A percentile compares a stretch with the other conserved stretches of the same genome.
phyloP scores from a whole-genome alignment of 2,113 vertebrate genomes.

The Hemicordylus capensis region DNA sequence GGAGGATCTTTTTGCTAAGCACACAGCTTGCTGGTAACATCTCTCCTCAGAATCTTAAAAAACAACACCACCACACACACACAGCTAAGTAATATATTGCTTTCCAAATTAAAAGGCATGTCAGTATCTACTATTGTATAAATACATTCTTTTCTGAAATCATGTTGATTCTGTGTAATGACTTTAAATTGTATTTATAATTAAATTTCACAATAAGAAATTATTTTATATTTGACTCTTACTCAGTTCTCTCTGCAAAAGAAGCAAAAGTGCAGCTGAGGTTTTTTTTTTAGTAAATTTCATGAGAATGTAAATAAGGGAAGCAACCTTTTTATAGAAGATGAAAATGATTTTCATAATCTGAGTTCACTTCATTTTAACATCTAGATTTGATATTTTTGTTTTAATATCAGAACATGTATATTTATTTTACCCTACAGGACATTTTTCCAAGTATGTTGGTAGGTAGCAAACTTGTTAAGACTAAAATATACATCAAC shows the following conservation, averaged over 20 bases:
- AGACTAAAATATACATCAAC: slow-evolving; percentile 93
- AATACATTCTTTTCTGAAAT: slow-evolving; percentile 61
- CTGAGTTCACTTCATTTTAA: slow-evolving; percentile 82
- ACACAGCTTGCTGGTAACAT: slow-evolving; percentile 55
- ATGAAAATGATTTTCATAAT: slow-evolving; percentile 79
- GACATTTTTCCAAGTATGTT: slow-evolving; percentile 82
- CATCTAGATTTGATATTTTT: slow-evolving; percentile 80
- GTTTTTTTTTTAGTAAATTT: slow-evolving; percentile 56
- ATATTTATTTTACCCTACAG: slow-evolving; percentile 93
- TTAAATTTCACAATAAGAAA: slow-evolving; percentile 63
- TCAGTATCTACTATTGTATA: slow-evolving; percentile 54
- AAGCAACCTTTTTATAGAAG: slow-evolving; percentile 68
- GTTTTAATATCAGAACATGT: slow-evolving; percentile 82
- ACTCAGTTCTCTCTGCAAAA: slow-evolving; percentile 59
- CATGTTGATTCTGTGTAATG: slow-evolving; percentile 61
- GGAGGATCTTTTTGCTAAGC: slow-evolving; percentile 46
- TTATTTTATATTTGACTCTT: slow-evolving; percentile 60
- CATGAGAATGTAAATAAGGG: slow-evolving; percentile 71
- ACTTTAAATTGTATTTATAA: slow-evolving; percentile 63
- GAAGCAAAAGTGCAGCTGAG: slow-evolving; percentile 28
- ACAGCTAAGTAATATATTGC: slow-evolving; percentile 59
- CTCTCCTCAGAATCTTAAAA: slow-evolving; percentile 57
- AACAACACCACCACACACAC: no score
- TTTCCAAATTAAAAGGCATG: slow-evolving; percentile 59
- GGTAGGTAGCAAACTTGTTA: slow-evolving; percentile 85